Base-by-base conservation (phyloP, 2,888 invertebrate genomes). In the Scaptodrosophila latifasciaeformis region DNA sequence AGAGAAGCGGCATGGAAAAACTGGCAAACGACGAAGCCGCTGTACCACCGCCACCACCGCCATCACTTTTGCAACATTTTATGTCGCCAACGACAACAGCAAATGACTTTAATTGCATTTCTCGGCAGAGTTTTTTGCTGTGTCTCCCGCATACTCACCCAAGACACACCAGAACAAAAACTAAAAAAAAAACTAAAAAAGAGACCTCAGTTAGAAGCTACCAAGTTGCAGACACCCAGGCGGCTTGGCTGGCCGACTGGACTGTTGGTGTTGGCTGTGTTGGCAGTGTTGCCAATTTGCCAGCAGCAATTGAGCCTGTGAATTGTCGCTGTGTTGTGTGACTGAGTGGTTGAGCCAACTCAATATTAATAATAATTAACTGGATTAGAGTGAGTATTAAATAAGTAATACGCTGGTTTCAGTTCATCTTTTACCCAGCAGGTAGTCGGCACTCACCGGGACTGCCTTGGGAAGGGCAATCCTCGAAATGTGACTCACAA, bases 71-170 rank as follows among this genome's bases (percentile, higher is more conserved):
- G 70, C 67, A 62, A 79, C 76, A 76, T 79, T 75, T 75, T 79
- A 81, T 76, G 81, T 76, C 81, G 81, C 81, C 74, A 75, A 72
- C 76, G 71, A 76, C 76, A 76, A 59, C 72, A 69, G 79, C 81
- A 78, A 82, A 82, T 77, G 83, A 80, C 78, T 81, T 83, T 81
- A 83, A 81, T 81, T 83, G 83, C 81, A 82, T 82, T 82, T 82
- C 82, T 80, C 81, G 63, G 65, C 67, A 68, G 68, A 81, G 5
- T n/a, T n/a, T n/a, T n/a, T n/a, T n/a, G n/a, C n/a, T n/a, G n/a
- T n/a, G n/a, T n/a, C n/a, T n/a, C n/a, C n/a, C n/a, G n/a, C n/a
- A n/a, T n/a, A n/a, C n/a, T n/a, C n/a, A n/a, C n/a, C n/a, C n/a
- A n/a, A n/a, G n/a, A n/a, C n/a, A n/a, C n/a, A n/a, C n/a, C n/a